Evolutionary conservation across 2,888 invertebrate genomes (phyloP).

Genomic region (Tetanocera ferruginea): DNA sequence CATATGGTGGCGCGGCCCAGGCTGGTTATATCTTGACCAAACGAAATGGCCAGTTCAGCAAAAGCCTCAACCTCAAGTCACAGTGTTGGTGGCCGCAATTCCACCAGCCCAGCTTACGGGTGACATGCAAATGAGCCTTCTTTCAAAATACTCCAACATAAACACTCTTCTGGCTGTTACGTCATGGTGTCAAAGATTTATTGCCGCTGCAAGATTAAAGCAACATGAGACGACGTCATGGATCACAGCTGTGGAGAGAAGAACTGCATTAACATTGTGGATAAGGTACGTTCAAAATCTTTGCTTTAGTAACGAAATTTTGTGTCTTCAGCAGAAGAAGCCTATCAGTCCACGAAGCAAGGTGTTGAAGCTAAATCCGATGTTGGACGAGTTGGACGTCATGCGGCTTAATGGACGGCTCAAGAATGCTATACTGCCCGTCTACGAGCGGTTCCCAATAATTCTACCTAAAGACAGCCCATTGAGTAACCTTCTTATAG

Average conservation of each 20-base stretch:
- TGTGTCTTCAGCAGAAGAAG: not conserved
- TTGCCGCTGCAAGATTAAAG: not conserved
- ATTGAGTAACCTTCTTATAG: not conserved
- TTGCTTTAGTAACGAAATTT: constrained; percentile 27
- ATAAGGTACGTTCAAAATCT: constrained; percentile 27
- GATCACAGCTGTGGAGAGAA: constrained; percentile 15
- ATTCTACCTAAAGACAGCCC: constrained; percentile 6
- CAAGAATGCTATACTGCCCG: constrained; percentile 6
- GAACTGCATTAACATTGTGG: constrained; percentile 20
- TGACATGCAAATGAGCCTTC: not conserved
- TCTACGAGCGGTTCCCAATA: not conserved
- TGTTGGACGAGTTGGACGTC: not conserved
- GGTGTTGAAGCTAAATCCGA: constrained; percentile 14
- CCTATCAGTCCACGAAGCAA: constrained; percentile 20
- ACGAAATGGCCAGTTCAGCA: not conserved
- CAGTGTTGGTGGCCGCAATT: not conserved
- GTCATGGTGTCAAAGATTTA: constrained; percentile 23
- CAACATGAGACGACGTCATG: not conserved
- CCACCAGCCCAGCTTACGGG: not conserved
- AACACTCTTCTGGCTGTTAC: constrained; percentile 22
- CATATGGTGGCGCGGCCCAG: constrained; percentile 11
- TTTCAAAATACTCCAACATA: not conserved
- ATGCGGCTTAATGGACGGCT: constrained; percentile 25
- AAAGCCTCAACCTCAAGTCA: not conserved
- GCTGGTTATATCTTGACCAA: constrained; percentile 30